Evolutionary conservation across 2,888 invertebrate species (phyloP), one percentile per base, ranked within the genome.

Genomic region (Xylota segnis): DNA sequence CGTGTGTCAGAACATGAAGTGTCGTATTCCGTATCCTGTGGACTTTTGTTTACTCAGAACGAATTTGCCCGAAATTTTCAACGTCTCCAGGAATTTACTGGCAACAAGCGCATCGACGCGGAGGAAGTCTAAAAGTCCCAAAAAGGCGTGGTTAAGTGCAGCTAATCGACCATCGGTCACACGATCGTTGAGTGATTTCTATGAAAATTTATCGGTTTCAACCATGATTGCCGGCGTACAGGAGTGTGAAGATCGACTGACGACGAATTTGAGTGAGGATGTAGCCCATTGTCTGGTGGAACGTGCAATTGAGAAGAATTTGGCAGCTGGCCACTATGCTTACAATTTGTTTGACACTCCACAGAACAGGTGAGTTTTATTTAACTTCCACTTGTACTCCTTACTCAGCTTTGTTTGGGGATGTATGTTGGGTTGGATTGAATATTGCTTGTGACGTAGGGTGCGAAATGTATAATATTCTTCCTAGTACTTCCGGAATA

Each of bases 141-240:
- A 91, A 87, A 90, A 91, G 81, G 88, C 90, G 65, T 90, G 90
- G 90, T 83, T 90, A 0, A 90, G 65, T 58, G 88, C 87, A 88
- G 77, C 6, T 88, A 88, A 43, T 89, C 88, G 91, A 61, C 89
- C 90, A 74, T 89, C 89, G 61, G 88, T 93, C 63, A 89, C 91
- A 14, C 88, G 90, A 71, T 90, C 92, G 5, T 87, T 93, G 61
- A 93, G 93, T 63, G 58, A 92, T n/a, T 92, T 93, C 75, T 92
- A 92, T 76, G 91, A 92, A 61, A 90, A 91, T 77, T 78, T 92
- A 45, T 92, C 88, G 83, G 89, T 88, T 88, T 92, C 90, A 88
- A 92, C 90, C 88, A 93, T 90, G 82, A 83, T 91, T 78, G 87
- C 86, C 56, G 71, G 56, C 43, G 63, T 70, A 10, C 61, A 82